phyloP scores from a whole-genome alignment of 2,888 invertebrate genomes.

The Stenodera caucasica region DNA sequence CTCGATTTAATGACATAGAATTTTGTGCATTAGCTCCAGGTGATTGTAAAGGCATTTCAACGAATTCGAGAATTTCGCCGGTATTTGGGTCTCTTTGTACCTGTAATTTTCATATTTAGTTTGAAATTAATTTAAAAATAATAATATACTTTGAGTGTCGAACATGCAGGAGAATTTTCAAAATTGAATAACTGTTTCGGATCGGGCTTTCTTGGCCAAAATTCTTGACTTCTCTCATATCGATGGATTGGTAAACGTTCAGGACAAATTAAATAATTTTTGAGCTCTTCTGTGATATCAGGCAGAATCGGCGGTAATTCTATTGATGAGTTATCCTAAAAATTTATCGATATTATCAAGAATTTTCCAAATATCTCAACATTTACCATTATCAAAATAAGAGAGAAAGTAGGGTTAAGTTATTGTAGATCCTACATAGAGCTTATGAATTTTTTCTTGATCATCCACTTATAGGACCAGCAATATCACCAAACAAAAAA shows the following conservation, averaged over 20 bases:
- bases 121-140: conserved; percentile 9
- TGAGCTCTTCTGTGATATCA: conserved; percentile 65
- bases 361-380: background rate
- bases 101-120: conserved; percentile 48
- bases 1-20: conserved; percentile 77
- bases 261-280: conserved; percentile 67
- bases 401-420: background rate
- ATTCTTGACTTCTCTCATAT: conserved; percentile 68
- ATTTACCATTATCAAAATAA: background rate
- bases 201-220: conserved; percentile 64
- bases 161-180: conserved; percentile 58
- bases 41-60: conserved; percentile 62
- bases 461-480: too few relatives aligned
- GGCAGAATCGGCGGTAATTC: conserved; percentile 55
- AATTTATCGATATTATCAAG: background rate
- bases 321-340: conserved; percentile 8
- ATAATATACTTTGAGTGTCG: conserved; percentile 57
- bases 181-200: conserved; percentile 59
- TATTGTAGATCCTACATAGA: background rate
- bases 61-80: conserved; percentile 73
- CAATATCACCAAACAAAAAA: too few relatives aligned
- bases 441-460: background rate
- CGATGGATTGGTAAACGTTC: conserved; percentile 75
- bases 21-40: conserved; percentile 70
- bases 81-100: conserved; percentile 74